Conservation (phyloP, 1,140 invertebrate genomes). For the Agrypnia vestita region DNA sequence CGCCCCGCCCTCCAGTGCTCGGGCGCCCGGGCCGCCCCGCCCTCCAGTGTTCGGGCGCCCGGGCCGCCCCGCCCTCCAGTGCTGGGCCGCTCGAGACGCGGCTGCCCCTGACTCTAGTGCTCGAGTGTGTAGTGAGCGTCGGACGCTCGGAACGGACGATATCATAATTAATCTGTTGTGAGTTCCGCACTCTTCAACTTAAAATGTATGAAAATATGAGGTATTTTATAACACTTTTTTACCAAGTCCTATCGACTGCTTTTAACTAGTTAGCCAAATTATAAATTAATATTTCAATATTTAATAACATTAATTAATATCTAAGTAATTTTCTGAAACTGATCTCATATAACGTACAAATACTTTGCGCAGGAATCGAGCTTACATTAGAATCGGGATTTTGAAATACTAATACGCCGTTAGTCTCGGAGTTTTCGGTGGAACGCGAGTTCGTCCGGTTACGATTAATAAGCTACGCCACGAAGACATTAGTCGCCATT, state of each 20-base stretch:
- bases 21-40: too few relatives aligned
- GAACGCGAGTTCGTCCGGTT: neutral
- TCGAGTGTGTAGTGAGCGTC: constrained; percentile 63
- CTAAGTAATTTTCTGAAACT: constrained; percentile 52
- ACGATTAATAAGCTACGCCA: too few relatives aligned
- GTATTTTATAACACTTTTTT: constrained; percentile 61
- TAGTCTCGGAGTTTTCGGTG: constrained; percentile 4
- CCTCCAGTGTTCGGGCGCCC: too few relatives aligned
- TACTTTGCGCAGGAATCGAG: constrained; percentile 31
- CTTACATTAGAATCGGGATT: constrained; percentile 19
- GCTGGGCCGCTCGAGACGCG: too few relatives aligned
- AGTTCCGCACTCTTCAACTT: constrained; percentile 42
- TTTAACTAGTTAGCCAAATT: constrained; percentile 62
- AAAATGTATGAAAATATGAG: constrained; percentile 47
- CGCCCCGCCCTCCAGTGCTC: too few relatives aligned
- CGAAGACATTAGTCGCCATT: neutral
- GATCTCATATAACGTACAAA: constrained; percentile 55
- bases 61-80: too few relatives aligned
- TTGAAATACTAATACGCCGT: neutral
- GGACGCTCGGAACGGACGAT: constrained; percentile 25
- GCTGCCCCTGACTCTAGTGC: constrained; percentile 82
- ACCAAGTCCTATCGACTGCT: constrained; percentile 59
- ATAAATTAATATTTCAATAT: constrained; percentile 57
- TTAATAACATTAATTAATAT: constrained; percentile 52
- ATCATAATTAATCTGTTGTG: constrained; percentile 49